These are phyloP conservation scores for Apodemia mormo DNA, from an alignment of 2,888 invertebrate genomes.

Conservation along the genomic window DNA sequence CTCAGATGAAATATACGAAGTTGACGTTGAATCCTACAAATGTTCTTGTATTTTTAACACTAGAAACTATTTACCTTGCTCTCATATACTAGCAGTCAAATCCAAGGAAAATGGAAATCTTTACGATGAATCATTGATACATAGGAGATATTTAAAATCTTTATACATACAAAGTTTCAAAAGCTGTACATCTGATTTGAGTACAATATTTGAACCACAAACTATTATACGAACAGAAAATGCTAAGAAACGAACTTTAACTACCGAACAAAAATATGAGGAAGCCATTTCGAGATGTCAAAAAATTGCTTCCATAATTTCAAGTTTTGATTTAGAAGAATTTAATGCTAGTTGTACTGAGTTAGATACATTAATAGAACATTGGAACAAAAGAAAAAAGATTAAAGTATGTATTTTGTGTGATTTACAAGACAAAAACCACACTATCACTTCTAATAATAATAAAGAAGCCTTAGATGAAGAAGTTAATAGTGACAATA, in stretches of 20 bases:
- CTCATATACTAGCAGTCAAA: neutral
- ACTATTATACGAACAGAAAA: too few relatives aligned
- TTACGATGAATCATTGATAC: neutral
- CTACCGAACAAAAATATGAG: neutral
- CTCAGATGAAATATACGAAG: neutral
- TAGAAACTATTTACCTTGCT: neutral
- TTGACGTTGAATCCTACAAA: neutral
- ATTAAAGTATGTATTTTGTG: neutral
- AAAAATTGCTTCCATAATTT: neutral
- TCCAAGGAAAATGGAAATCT: neutral
- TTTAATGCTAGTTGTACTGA: neutral
- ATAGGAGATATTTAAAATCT: neutral
- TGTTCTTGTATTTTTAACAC: neutral
- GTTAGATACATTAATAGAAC: neutral
- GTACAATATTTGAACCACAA: too few relatives aligned
- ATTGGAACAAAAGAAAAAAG: neutral
- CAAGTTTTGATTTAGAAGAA: neutral
- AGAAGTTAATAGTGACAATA: neutral
- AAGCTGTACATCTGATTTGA: too few relatives aligned
- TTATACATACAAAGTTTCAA: too few relatives aligned
- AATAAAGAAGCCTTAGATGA: neutral
- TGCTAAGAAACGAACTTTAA: too few relatives aligned
- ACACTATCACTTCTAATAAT: neutral
- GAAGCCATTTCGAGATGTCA: neutral
- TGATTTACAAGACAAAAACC: neutral